Conservation (phyloP, 2,888 invertebrate genomes). For the Drosophila phalerata region DNA sequence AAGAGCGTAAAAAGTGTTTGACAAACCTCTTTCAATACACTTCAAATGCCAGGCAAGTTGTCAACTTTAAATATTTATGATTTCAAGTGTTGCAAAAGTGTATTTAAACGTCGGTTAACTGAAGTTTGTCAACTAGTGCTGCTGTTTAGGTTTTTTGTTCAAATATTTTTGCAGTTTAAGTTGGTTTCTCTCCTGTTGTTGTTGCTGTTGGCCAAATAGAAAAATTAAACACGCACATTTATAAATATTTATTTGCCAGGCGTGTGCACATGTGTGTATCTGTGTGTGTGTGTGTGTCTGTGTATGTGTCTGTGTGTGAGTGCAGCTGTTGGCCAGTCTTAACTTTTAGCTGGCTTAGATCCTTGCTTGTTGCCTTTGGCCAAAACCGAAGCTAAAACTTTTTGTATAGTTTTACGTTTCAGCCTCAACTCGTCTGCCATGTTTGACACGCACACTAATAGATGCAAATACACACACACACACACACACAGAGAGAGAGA, state of each 20-base stretch:
- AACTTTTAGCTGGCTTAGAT: conserved; percentile 49
- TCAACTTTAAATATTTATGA: conserved; percentile 4
- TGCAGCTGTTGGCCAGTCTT: conserved; percentile 53
- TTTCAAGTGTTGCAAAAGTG: conserved; percentile 14
- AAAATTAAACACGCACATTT: conserved; percentile 51
- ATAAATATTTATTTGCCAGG: conserved; percentile 56
- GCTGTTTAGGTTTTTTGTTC: conserved; percentile 2
- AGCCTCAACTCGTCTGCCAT: conserved; percentile 27
- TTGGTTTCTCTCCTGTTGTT: conserved; percentile 2
- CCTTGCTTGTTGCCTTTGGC: conserved; percentile 47
- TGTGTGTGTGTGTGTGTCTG: background rate
- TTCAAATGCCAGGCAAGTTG: background rate
- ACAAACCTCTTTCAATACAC: background rate
- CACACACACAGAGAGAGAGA: conserved; percentile 17
- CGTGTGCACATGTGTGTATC: background rate
- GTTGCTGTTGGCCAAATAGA: conserved; percentile 39
- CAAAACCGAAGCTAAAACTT: conserved; percentile 58
- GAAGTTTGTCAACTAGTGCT: background rate
- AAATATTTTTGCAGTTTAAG: conserved; percentile 39
- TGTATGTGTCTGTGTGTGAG: conserved; percentile 14
- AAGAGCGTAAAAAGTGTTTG: background rate
- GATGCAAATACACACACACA: conserved; percentile 64
- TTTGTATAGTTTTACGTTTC: conserved; percentile 65
- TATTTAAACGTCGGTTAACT: conserved; percentile 21
- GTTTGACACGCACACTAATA: conserved; percentile 65